Conservation (phyloP, 2,113 vertebrate species). For the Protomyctophum bolini region DNA sequence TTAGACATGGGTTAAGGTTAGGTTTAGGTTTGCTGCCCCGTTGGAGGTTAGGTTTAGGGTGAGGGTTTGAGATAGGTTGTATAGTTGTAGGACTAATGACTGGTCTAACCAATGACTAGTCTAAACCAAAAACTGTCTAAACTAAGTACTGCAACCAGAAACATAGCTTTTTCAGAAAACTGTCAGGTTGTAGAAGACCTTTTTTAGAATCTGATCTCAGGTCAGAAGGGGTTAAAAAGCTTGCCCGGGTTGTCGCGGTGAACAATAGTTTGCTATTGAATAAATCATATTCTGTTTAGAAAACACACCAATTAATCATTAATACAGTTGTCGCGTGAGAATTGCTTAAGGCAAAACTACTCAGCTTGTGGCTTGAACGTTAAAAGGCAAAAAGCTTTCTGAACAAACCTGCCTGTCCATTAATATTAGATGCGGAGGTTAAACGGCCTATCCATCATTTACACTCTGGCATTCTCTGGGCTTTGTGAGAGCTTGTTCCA, state of each 20-base stretch:
- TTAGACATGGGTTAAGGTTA: too few species aligned
- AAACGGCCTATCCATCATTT: slow-evolving; percentile 33
- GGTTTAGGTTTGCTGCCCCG: too few species aligned
- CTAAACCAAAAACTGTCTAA: too few species aligned
- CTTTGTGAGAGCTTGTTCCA: slow-evolving; percentile 19
- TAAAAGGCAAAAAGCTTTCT: slow-evolving; percentile 27
- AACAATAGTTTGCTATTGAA: slow-evolving; percentile 63
- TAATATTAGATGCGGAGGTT: slow-evolving; percentile 47
- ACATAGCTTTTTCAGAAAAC: too few species aligned
- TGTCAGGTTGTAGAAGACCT: too few species aligned
- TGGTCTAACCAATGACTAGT: too few species aligned
- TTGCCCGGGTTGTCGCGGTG: slow-evolving; percentile 55
- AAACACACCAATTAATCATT: slow-evolving; percentile 71
- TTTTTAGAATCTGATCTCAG: too few species aligned
- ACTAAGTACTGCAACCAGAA: too few species aligned
- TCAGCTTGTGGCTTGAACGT: slow-evolving; percentile 21
- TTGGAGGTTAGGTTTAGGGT: too few species aligned
- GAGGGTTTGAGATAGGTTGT: too few species aligned
- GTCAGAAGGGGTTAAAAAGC: too few species aligned
- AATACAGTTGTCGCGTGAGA: slow-evolving; percentile 41
- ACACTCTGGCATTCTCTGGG: slow-evolving; percentile 13
- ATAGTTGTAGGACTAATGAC: too few species aligned
- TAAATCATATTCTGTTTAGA: slow-evolving; percentile 68
- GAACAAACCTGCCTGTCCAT: slow-evolving; percentile 35
- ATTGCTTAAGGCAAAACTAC: slow-evolving; percentile 24